Evolutionary conservation across 2,113 vertebrate genomes (phyloP).

Genomic region (Centropristis striata): DNA sequence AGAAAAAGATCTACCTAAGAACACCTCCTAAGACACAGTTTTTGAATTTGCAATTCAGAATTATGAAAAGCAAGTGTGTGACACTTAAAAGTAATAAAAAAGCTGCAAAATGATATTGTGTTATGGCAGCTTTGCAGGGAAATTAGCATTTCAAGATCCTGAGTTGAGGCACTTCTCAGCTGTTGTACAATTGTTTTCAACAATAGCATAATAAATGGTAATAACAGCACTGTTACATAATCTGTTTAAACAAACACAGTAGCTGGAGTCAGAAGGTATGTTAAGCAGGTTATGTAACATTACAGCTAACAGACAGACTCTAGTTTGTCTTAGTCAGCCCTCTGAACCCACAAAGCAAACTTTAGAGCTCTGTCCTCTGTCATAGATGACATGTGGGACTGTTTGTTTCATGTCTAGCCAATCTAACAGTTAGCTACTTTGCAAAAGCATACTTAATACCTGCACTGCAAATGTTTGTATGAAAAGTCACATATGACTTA

Average conservation of each 20-base stretch:
- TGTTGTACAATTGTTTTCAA: not conserved
- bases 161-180: not conserved
- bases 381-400: not conserved
- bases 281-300: slow-evolving; percentile 16
- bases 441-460: not conserved
- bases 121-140: not conserved
- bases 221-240: not conserved
- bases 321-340: not conserved
- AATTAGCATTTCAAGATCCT: not conserved
- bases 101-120: not conserved
- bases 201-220: not conserved
- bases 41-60: not conserved
- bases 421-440: not conserved
- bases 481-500: too few relatives aligned
- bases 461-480: too few relatives aligned
- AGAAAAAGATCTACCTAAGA: too few relatives aligned
- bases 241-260: not conserved
- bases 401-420: not conserved
- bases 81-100: slow-evolving; percentile 3
- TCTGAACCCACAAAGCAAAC: slow-evolving; percentile 3
- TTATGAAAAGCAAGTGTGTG: not conserved
- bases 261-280: not conserved
- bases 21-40: not conserved
- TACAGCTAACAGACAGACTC: not conserved
- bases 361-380: not conserved